phyloP scores from a whole-genome alignment of 2,888 invertebrate species.

The Pseudanteris insignis region DNA sequence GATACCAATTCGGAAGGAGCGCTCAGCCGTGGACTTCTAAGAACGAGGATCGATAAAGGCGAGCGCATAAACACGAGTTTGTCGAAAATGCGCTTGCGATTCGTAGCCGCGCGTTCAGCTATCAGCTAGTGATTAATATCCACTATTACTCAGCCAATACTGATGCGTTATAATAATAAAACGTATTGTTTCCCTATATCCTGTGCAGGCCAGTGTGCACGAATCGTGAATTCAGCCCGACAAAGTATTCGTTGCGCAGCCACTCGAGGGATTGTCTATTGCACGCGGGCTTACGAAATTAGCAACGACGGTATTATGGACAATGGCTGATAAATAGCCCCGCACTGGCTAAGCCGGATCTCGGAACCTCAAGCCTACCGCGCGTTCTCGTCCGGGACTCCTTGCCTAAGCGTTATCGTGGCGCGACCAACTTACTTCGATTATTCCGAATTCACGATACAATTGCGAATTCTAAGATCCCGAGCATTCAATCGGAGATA shows the following conservation, averaged over 20 bases:
- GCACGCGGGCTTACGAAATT: conserved; percentile 30
- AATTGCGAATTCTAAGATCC: conserved; percentile 13
- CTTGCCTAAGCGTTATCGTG: conserved; percentile 24
- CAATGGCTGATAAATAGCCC: conserved; percentile 47
- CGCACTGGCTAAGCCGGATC: conserved; percentile 41
- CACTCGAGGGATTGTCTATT: conserved; percentile 18
- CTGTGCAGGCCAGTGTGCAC: conserved; percentile 2
- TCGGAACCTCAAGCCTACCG: conserved; percentile 40
- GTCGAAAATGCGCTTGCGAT: conserved; percentile 11
- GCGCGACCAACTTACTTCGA: conserved; percentile 15
- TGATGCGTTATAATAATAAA: conserved; percentile 38
- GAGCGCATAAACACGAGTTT: too few species aligned
- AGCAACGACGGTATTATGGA: conserved; percentile 40
- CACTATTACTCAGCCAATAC: conserved; percentile 30
- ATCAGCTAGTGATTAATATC: conserved; percentile 29
- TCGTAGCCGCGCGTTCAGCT: conserved; percentile 11
- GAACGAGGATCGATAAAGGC: too few species aligned
- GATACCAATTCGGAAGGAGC: too few species aligned
- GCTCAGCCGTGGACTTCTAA: too few species aligned
- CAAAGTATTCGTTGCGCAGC: conserved; percentile 26
- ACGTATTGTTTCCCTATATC: conserved; percentile 45
- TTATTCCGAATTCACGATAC: conserved; percentile 34
- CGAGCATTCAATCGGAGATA: too few species aligned
- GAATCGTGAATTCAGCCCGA: conserved; percentile 37
- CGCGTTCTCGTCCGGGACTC: conserved; percentile 35